A percentile compares a stretch with the other conserved stretches of the same genome.
Conservation (phyloP, 2,797 vertebrate genomes). For the Alosa sapidissima region DNA sequence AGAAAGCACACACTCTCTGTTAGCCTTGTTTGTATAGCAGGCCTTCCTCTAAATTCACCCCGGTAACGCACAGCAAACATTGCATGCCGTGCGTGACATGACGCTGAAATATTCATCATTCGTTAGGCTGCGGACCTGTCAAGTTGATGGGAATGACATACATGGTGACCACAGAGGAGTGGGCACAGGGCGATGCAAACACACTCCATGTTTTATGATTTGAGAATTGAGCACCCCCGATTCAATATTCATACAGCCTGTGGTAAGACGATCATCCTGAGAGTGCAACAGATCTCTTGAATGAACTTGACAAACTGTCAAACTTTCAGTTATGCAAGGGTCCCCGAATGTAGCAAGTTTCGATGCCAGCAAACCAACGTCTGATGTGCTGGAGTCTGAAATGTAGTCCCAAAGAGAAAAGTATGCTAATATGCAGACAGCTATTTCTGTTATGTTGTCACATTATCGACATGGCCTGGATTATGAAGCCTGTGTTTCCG, state of each 20-base stretch:
- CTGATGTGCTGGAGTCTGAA: background rate
- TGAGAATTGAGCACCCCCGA: background rate
- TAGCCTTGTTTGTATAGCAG: background rate
- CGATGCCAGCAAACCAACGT: slow-evolving; percentile 18
- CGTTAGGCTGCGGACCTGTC: background rate
- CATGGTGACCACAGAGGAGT: background rate
- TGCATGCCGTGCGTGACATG: background rate
- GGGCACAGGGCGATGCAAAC: background rate
- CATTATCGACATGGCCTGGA: background rate
- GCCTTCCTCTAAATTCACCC: background rate
- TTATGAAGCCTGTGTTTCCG: background rate
- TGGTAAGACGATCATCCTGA: slow-evolving; percentile 28
- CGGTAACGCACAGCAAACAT: background rate
- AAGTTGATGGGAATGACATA: background rate
- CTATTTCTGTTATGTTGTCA: slow-evolving; percentile 11
- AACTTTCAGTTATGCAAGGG: slow-evolving; percentile 34
- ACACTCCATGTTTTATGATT: background rate
- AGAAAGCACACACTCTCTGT: background rate
- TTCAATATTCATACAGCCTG: slow-evolving; percentile 26
- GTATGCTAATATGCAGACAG: background rate
- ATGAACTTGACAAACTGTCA: slow-evolving; percentile 40
- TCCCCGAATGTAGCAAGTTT: slow-evolving; percentile 28
- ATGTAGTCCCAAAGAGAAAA: slow-evolving; percentile 7
- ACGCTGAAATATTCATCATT: background rate
- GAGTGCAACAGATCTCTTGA: background rate